phyloP scores from a whole-genome alignment of 2,797 vertebrate species.

The Allobates femoralis region DNA sequence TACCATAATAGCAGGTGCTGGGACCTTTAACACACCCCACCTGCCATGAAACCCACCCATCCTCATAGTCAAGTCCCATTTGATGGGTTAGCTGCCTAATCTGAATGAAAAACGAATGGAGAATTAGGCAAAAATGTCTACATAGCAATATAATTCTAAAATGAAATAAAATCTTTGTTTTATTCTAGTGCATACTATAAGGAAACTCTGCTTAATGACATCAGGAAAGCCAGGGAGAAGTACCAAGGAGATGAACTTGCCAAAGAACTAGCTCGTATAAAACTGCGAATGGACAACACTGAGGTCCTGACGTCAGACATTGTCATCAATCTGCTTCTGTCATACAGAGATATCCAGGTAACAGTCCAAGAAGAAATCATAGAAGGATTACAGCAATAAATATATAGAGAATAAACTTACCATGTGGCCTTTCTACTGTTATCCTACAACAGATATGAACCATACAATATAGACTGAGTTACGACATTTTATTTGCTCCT shows the following conservation, averaged over 20 bases:
- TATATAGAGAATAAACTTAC: background rate
- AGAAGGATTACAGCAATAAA: too few species aligned
- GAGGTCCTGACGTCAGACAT: slow-evolving; percentile 94
- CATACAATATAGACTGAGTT: background rate
- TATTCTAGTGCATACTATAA: slow-evolving; percentile 85
- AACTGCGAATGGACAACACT: slow-evolving; percentile 91
- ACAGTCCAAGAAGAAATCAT: background rate
- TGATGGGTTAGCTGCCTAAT: too few species aligned
- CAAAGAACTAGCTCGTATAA: slow-evolving; percentile 90
- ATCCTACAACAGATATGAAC: background rate
- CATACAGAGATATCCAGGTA: slow-evolving; percentile 98
- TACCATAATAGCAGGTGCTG: too few species aligned
- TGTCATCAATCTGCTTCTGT: slow-evolving; percentile 94
- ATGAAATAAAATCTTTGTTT: background rate
- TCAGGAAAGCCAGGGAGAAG: slow-evolving; percentile 91
- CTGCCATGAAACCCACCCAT: too few species aligned
- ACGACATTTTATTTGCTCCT: too few species aligned
- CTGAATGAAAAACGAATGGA: too few species aligned
- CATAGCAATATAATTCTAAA: too few species aligned
- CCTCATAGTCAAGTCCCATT: too few species aligned
- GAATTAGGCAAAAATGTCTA: background rate
- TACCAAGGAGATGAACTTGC: slow-evolving; percentile 93
- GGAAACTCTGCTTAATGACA: slow-evolving; percentile 91
- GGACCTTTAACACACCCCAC: too few species aligned
- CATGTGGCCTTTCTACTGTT: too few species aligned